A percentile compares a stretch with the other conserved stretches of the same genome.
Conservation (phyloP, 2,888 invertebrate species). For the Drosophila stalkeri region DNA sequence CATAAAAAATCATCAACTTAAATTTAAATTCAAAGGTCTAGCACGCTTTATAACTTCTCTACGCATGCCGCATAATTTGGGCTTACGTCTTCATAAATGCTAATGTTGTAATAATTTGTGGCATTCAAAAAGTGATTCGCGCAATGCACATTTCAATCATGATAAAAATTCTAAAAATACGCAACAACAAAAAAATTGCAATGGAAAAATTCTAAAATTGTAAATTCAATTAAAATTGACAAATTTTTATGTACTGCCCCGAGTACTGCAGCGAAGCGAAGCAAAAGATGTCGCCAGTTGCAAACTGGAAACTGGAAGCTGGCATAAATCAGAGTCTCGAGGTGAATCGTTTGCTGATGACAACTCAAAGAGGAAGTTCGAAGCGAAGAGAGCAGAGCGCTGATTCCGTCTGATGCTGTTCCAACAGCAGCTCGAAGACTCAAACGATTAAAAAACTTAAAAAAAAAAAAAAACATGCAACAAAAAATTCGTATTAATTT, state of each 20-base stretch:
- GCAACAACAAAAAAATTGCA: conserved; percentile 42
- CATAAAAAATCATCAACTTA: too few species aligned
- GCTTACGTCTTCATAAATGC: neutral
- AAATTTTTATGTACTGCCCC: conserved; percentile 70
- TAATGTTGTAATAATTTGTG: conserved; percentile 16
- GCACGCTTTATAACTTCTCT: neutral
- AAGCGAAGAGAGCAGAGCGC: neutral
- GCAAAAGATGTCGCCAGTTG: neutral
- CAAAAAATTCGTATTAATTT: conserved; percentile 77
- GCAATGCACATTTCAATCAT: conserved; percentile 76
- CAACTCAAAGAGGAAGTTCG: conserved; percentile 27
- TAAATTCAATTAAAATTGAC: conserved; percentile 82
- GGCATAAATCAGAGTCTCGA: conserved; percentile 58
- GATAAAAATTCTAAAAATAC: conserved; percentile 70
- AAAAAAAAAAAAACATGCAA: neutral
- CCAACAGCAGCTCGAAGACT: conserved; percentile 6
- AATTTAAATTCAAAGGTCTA: neutral
- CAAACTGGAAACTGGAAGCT: conserved; percentile 1
- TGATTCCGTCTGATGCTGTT: neutral
- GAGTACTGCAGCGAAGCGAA: neutral
- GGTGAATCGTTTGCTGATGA: conserved; percentile 29
- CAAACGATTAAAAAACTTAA: conserved; percentile 50
- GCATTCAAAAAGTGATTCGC: conserved; percentile 44
- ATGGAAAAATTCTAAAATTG: conserved; percentile 71
- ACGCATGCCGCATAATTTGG: neutral